Base-by-base conservation (phyloP, 2,888 invertebrate species). In the Mayetiola destructor region DNA sequence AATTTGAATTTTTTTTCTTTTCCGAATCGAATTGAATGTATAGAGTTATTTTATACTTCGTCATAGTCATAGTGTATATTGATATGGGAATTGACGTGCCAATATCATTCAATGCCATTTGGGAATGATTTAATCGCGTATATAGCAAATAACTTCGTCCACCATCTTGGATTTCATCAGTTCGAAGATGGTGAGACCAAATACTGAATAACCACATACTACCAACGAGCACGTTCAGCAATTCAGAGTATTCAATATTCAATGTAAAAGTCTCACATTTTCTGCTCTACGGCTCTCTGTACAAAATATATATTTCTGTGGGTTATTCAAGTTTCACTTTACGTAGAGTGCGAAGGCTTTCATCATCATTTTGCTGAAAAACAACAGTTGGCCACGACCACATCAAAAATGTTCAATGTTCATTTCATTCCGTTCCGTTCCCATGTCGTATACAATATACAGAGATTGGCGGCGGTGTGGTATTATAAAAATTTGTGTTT, bases 131-230 rank as follows among this genome's bases (percentile, higher is more conserved):
- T 32, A 32, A 32, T 32, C 30, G 27, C 12, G 52, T 32, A 53
- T 29, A n/a, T n/a, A 18, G 53, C 21, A 23, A 42, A 23, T 42
- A 40, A 18, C 8, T n/a, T 29, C 20, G 57, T 57, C 57, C 54
- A 57, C 57, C 57, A 57, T 57, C 53, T 57, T 57, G 57, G 57
- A 57, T 57, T 57, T 57, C 57, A 52, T 57, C 48, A 57, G 57
- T 53, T 52, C 40, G 52, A 57, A 57, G 57, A 57, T 57, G 57
- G 57, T 53, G 57, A 52, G 57, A 18, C 57, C 18, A 27, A 48
- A 48, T 48, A 56, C n/a, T 42, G 40, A 42, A 48, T 48, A 20
- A 42, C 42, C 42, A 35, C 57, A 57, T 52, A 57, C 18, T 9
- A 53, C 27, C 29, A 27, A 16, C 48, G 16, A 42, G 48, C 27